Base-by-base conservation (phyloP, 2,888 invertebrate species). In the Brachyptera risi region DNA sequence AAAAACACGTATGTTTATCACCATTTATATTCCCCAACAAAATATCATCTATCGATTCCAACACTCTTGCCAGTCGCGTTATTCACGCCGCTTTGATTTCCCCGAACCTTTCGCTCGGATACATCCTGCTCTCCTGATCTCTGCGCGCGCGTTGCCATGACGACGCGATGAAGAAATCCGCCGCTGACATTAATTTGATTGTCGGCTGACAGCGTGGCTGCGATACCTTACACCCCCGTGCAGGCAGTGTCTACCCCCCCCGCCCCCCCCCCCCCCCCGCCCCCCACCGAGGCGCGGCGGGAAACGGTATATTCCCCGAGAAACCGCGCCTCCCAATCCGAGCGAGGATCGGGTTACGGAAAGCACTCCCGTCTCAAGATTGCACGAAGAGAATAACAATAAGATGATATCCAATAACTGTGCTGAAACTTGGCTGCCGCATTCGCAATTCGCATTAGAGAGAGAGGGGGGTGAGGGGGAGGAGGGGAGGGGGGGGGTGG, bases 121-220 rank as follows among this genome's bases (percentile, higher is more conserved):
- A n/a, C n/a, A n/a, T 35, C 35, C 37, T 54, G 54, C 54, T 21
- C 37, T 35, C 15, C 35, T 17, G 37, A 61, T 57, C 57, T 57
- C n/a, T n/a, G n/a, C n/a, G n/a, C n/a, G n/a, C n/a, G n/a, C 54
- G 47, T 44, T 40, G 38, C 47, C 35, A 44, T 40, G 23, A 37
- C 56, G 44, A 50, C 42, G 35, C 31, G 51, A 61, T 57, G 50
- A 51, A 50, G 51, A 61, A 57, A 61, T 51, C 57, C 57, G 57
- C 61, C 49, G 58, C 61, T 61, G 61, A 61, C 61, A 56, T 50
- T 61, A 61, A 61, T 61, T 61, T 51, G 40, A 51, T 61, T 61
- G 56, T 56, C 56, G 54, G 54, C 19, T 54, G 54, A 54, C 54
- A 54, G 54, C 35, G 19, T 37, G 37, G 37, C 35, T 35, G 35